Base-by-base conservation (phyloP, 2,113 vertebrate genomes). In the Dicentrarchus labrax region DNA sequence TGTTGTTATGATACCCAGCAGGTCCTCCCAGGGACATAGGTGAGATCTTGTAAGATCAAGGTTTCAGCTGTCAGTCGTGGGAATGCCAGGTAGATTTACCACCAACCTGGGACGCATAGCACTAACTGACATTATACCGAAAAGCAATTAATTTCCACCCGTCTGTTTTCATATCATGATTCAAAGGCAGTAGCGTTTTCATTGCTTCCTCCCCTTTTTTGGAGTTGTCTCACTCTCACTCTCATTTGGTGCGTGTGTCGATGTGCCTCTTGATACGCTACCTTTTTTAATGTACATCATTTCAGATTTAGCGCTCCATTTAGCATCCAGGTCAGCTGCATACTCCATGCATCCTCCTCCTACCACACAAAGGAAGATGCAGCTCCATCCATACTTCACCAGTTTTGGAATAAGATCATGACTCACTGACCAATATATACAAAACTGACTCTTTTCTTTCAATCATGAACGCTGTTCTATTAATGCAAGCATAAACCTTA, bases 311-410 rank as follows among this genome's bases (percentile, higher is more conserved):
- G 73, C 41, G n/a, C 81, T 36, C 85, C 8, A 75, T 79, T 91
- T 86, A 62, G 72, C 75, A 83, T 89, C 80, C 76, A 85, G 90
- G 89, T 88, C 92, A 90, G 71, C 3, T 2, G 56, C 54, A 17
- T 19, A 51, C 59, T 48, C 24, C 8, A 8, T 7, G 5, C 61
- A 8, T 38, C 41, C 66, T 10, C 8, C 10, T 24, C 19, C 65
- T 4, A 4, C 4, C 10, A 68, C 43, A 71, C 50, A 5, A 48
- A 41, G 19, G 19, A 50, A 77, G 61, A 50, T 9, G 17, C 1
- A 75, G 66, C 57, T 67, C 24, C 45, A 45, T 51, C 17, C 59
- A 36, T 22, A 54, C 24, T 15, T 64, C 39, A 45, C 16, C 68
- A 62, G 60, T 57, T 61, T 12, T 22, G 24, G 71, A 54, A 73